Evolutionary conservation across 2,888 invertebrate genomes (phyloP).

Genomic region (Sturmia bella): DNA sequence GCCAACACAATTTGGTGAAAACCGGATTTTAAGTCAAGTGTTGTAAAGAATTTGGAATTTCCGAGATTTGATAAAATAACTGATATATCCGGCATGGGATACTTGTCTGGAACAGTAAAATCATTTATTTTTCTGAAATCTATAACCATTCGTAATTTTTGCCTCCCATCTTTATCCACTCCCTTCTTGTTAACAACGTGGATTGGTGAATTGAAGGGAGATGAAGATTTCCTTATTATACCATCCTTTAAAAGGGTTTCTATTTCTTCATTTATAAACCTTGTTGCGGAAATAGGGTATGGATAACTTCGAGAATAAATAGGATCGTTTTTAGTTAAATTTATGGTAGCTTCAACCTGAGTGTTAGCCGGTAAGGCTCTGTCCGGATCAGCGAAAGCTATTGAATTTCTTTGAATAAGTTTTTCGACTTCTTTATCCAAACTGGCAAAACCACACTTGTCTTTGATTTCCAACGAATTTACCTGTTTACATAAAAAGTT

Average conservation of each 20-base stretch:
- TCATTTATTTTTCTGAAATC: too few species aligned
- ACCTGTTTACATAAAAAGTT: slow-evolving; percentile 28
- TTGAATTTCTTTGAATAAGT: background rate
- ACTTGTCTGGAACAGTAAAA: too few species aligned
- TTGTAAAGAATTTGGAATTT: too few species aligned
- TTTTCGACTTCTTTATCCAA: background rate
- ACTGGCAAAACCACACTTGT: background rate
- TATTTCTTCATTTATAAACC: too few species aligned
- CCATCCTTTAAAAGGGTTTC: too few species aligned
- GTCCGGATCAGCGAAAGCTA: slow-evolving; percentile 30
- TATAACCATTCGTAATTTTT: too few species aligned
- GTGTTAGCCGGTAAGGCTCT: slow-evolving; percentile 53
- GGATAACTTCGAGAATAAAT: slow-evolving; percentile 59
- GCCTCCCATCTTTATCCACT: too few species aligned
- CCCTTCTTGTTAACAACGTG: slow-evolving; percentile 62
- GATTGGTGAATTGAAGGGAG: slow-evolving; percentile 47
- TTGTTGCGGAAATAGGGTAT: slow-evolving; percentile 49
- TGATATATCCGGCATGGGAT: too few species aligned
- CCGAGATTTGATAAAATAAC: too few species aligned
- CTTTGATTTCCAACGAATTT: slow-evolving; percentile 20
- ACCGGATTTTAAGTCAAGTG: too few species aligned
- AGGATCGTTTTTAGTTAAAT: slow-evolving; percentile 35
- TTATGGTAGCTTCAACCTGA: slow-evolving; percentile 47
- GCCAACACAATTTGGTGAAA: too few species aligned
- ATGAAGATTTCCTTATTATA: slow-evolving; percentile 54